Evolutionary conservation across 2,797 vertebrate genomes (phyloP), one percentile per base, ranked within the genome.

Genomic region (Chelon labrosus): DNA sequence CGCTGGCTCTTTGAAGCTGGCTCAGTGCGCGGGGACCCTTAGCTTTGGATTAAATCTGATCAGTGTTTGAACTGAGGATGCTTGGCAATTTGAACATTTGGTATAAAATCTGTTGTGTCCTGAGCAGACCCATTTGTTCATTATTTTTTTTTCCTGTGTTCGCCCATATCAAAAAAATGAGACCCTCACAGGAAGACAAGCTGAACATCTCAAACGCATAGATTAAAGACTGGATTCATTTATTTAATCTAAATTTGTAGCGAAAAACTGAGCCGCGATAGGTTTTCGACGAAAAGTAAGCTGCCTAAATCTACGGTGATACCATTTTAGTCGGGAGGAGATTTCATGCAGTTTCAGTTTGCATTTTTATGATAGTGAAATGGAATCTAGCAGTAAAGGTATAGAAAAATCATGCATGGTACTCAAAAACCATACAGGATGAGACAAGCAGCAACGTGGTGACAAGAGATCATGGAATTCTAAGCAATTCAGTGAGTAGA

Each of bases 141-240:
- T 88, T 90, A 86, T 85, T 75, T 35, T 35, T 35, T 35, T 35
- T 35, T 8, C 5, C 31, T 87, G 79, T 81, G 82, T 62, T 69
- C 73, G 53, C 80, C 49, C 5, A 31, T 83, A 57, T 74, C 80
- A 75, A 27, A 75, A 77, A 65, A 51, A 78, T 65, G 55, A 79
- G 66, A 54, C 64, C 55, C 19, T 50, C 42, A 69, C 37, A 74
- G 77, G 31, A 35, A 35, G 3, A 84, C 25, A 42, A 65, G 67
- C 64, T 56, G 46, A 38, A 68, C 61, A 82, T 80, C 54, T 55
- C 38, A 73, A 51, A 56, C 14, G 39, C 52, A 53, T 16, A 16
- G 44, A 46, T 52, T 63, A 46, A 20, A 62, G 46, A 5, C 77
- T 52, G 71, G 39, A 65, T 49, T 57, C 0, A 74, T 69, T 72